Base-by-base conservation (phyloP, 1,140 invertebrate genomes). In the Zelostemma sp. region DNA sequence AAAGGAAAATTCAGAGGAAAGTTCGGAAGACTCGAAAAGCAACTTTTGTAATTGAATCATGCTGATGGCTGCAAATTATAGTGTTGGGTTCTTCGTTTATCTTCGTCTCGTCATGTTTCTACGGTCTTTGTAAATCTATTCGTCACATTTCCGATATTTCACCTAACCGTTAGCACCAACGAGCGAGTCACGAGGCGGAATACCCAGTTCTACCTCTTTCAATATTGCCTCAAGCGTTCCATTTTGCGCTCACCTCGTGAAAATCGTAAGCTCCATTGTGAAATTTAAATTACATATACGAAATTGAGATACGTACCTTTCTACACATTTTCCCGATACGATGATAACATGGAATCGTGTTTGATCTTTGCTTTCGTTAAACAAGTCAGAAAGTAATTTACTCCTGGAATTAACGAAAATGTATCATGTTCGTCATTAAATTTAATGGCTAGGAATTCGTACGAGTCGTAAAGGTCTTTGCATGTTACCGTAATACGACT, bases 141-240 rank as follows among this genome's bases (percentile, higher is more conserved):
- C 11, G 40, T 43, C 40, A 43, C 40, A 43, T 43, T 16, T 43
- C 40, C 40, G 17, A 43, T 43, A 40, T 11, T 40, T 40, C n/a
- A 40, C 35, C 35, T 5, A 40, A 40, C 35, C 14, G 35, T 40
- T 15, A 3, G 35, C 14, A 43, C 3, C 35, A 38, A 38, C 35
- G 35, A 38, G 35, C 2, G 8, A 25, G 35, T 38, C 35, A 38
- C 35, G 35, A 38, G 12, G 3, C 35, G n/a, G 35, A 38, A 38
- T 14, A 31, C 28, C 28, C 11, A 11, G 28, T 31, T 31, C 28
- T 31, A 31, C 11, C 28, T 31, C 28, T 31, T 31, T 5, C n/a
- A 40, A 15, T 12, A 40, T 5, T 6, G 35, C 35, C 35, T 40
- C 5, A 40, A 40, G 35, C 35, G 14, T 12, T 12, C n/a, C 35